Evolutionary conservation across 2,888 invertebrate species (phyloP).

Genomic region (Germaria angustata): DNA sequence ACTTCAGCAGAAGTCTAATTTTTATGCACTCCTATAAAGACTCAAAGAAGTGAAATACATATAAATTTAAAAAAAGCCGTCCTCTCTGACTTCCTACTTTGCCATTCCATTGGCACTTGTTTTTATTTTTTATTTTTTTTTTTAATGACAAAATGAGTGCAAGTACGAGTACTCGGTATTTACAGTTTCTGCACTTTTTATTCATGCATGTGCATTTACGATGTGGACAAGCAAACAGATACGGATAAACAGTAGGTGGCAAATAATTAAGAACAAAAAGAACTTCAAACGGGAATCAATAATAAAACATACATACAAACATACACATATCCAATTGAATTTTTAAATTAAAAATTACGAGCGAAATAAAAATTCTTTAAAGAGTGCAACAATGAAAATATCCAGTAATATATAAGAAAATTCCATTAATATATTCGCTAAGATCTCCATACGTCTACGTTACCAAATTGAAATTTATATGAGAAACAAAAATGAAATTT

Average conservation of each 20-base stretch:
- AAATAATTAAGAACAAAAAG: not conserved
- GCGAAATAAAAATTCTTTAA: too few species aligned
- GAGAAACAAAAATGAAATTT: too few species aligned
- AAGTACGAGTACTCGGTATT: conserved; percentile 47
- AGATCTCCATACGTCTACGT: too few species aligned
- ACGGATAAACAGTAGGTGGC: not conserved
- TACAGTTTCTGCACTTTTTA: conserved; percentile 2
- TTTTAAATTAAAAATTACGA: too few species aligned
- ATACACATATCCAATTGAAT: too few species aligned
- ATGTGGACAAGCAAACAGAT: not conserved
- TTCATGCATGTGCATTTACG: conserved; percentile 12
- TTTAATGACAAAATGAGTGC: conserved; percentile 34
- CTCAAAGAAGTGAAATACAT: not conserved
- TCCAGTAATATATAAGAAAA: too few species aligned
- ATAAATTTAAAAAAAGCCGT: not conserved
- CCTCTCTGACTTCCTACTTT: conserved; percentile 28
- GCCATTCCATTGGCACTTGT: not conserved
- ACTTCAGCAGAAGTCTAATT: not conserved
- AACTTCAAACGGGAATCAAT: too few species aligned
- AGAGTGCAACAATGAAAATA: too few species aligned
- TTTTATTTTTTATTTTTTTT: not conserved
- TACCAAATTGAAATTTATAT: too few species aligned
- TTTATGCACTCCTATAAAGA: conserved; percentile 6
- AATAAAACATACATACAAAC: too few species aligned
- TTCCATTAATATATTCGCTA: too few species aligned